These are phyloP conservation scores for Helogale parvula DNA, from an alignment of 2,113 vertebrate species.

Conservation along the genomic window DNA sequence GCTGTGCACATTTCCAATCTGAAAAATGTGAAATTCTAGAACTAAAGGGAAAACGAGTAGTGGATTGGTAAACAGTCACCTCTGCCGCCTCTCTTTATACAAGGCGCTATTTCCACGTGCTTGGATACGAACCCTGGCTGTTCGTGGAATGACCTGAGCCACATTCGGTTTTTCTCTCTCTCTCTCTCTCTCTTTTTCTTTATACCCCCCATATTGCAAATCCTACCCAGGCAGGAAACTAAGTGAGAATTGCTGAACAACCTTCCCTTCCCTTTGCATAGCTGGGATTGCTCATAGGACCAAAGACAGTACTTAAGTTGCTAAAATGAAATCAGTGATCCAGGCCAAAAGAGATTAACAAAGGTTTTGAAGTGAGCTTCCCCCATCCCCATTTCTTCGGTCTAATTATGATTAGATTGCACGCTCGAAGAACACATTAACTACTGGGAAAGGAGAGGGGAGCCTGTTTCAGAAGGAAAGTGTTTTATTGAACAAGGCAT, in stretches of 20 bases:
- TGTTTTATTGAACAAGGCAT: neutral
- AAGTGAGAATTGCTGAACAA: neutral
- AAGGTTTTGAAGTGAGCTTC: neutral
- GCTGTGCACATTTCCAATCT: neutral
- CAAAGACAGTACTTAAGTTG: neutral
- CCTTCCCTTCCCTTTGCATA: neutral
- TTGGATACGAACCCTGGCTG: neutral
- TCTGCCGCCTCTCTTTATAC: neutral
- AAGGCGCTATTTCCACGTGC: neutral
- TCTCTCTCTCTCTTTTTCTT: neutral
- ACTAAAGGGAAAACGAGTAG: neutral
- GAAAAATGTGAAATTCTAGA: neutral
- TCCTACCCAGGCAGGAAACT: conserved; percentile 18
- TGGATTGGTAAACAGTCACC: neutral
- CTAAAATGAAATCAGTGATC: neutral
- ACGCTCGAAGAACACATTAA: neutral
- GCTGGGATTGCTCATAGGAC: neutral
- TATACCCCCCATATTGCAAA: neutral
- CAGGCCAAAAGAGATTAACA: neutral
- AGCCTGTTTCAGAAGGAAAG: neutral
- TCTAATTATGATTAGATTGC: neutral
- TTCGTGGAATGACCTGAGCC: neutral
- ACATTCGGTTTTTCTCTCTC: neutral
- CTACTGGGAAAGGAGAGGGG: neutral
- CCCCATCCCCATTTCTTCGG: neutral